A percentile compares a stretch with the other conserved stretches of the same genome.
These are phyloP conservation scores for Trachelipus rathkii DNA, from an alignment of 1,140 invertebrate genomes.

Conservation along the genomic window DNA sequence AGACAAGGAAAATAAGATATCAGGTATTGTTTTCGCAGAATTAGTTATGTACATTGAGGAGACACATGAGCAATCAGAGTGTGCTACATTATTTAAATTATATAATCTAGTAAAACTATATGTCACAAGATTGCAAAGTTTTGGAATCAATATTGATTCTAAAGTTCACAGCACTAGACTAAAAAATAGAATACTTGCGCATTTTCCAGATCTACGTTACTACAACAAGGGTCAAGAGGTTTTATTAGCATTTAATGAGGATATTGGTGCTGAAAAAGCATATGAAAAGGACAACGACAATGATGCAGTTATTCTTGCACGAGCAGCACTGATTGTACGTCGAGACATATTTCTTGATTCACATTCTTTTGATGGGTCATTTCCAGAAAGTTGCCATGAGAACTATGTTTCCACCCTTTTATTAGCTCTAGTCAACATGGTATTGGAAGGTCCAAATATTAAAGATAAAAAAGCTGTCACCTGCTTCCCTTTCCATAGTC, in stretches of 20 bases:
- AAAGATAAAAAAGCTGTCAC: too few relatives aligned
- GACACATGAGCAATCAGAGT: too few relatives aligned
- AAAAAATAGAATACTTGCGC: conserved; percentile 20
- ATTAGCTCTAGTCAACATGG: conserved; percentile 27
- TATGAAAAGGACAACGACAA: conserved; percentile 27
- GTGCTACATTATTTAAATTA: too few relatives aligned
- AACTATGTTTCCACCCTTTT: conserved; percentile 20
- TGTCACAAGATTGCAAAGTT: too few relatives aligned
- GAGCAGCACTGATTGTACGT: conserved; percentile 1
- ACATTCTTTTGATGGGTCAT: conserved; percentile 26
- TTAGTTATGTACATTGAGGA: too few relatives aligned
- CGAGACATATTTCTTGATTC: not conserved
- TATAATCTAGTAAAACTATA: too few relatives aligned
- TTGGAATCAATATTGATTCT: too few relatives aligned
- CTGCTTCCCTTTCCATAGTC: too few relatives aligned
- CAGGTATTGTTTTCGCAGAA: too few relatives aligned
- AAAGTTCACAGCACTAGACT: too few relatives aligned
- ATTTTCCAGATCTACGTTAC: conserved; percentile 28
- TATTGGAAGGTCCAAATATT: conserved; percentile 25
- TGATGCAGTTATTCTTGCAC: conserved; percentile 25
- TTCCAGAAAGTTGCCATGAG: conserved; percentile 25
- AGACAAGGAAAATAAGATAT: too few relatives aligned
- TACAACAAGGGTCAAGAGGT: conserved; percentile 29
- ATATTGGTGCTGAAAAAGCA: conserved; percentile 31
- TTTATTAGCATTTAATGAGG: conserved; percentile 27